Conservation (phyloP, 2,113 vertebrate genomes). For the Odocoileus virginianus region DNA sequence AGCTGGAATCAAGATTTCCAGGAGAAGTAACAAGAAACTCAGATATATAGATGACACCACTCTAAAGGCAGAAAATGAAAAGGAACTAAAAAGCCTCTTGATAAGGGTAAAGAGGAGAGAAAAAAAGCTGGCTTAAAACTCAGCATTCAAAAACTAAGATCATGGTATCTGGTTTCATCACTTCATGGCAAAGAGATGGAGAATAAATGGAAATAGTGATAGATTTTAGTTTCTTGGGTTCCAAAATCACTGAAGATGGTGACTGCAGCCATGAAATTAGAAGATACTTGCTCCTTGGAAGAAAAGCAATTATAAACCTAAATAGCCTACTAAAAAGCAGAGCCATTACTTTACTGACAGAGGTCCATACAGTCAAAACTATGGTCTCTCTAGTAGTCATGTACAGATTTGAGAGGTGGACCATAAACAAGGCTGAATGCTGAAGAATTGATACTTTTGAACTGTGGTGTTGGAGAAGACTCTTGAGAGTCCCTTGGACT, state of each 20-base stretch:
- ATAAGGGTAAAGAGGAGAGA: background rate
- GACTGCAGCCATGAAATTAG: background rate
- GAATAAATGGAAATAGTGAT: background rate
- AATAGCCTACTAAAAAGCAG: background rate
- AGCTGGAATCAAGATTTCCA: background rate
- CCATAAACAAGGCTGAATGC: background rate
- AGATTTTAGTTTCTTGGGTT: background rate
- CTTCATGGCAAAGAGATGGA: background rate
- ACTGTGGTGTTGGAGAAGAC: background rate
- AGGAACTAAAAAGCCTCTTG: background rate
- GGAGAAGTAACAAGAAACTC: background rate
- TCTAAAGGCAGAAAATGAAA: background rate
- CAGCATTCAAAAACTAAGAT: background rate
- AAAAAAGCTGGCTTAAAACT: background rate
- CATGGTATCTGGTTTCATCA: background rate
- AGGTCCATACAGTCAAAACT: background rate
- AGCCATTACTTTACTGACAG: background rate
- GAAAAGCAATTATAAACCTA: background rate
- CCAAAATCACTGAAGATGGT: background rate
- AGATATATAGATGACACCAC: background rate
- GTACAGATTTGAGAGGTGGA: background rate
- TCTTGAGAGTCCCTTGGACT: background rate
- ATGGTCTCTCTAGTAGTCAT: background rate
- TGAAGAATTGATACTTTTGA: background rate
- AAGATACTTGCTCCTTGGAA: background rate